Evolutionary conservation across 2,113 vertebrate species (phyloP).

Genomic region (Perca fluviatilis): DNA sequence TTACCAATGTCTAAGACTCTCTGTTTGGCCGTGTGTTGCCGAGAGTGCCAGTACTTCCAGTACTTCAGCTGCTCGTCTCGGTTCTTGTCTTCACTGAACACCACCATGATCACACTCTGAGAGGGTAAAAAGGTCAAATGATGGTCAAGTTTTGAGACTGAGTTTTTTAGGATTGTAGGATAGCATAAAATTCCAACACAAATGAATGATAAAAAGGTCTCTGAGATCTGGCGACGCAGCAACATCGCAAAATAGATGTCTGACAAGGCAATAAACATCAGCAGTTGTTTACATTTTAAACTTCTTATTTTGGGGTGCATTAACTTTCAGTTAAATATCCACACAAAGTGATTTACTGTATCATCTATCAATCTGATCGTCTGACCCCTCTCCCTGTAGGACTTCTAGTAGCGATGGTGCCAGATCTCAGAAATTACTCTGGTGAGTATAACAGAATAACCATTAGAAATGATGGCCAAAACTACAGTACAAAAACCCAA

Average conservation of each 20-base stretch:
- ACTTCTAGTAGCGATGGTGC: background rate
- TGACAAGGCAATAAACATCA: no score
- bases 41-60: constrained; percentile 98
- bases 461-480: background rate
- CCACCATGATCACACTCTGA: constrained; percentile 99
- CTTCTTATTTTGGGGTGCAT: no score
- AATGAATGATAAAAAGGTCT: no score
- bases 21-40: constrained; percentile 97
- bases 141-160: background rate
- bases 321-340: background rate
- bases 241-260: no score
- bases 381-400: background rate
- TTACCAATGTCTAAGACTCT: constrained; percentile 97
- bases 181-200: background rate
- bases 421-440: background rate
- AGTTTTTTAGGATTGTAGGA: no score
- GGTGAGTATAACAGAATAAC: background rate
- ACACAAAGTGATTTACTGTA: no score
- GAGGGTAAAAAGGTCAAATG: background rate
- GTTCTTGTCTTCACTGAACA: constrained; percentile 98
- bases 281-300: background rate
- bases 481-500: background rate
- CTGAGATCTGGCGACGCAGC: no score
- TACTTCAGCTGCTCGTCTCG: constrained; percentile 97
- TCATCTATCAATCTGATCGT: background rate